A percentile compares a stretch with the other conserved stretches of the same genome.
phyloP scores from a whole-genome alignment of 2,113 vertebrate species.

The Tragelaphus buxtoni region DNA sequence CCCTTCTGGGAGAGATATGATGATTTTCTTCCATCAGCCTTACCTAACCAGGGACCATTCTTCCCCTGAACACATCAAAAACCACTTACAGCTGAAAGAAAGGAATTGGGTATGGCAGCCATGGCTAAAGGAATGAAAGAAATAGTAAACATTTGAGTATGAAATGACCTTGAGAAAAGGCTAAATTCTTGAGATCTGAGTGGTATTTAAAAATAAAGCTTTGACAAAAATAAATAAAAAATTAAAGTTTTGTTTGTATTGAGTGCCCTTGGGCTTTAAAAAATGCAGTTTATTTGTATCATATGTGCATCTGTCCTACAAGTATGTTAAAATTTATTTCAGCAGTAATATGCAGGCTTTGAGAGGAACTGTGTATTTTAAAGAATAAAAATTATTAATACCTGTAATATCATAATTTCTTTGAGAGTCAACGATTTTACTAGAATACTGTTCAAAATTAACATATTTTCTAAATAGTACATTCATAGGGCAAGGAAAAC shows the following conservation, averaged over 20 bases:
- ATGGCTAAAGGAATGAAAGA: neutral
- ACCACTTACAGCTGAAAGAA: neutral
- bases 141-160: slow-evolving; percentile 37
- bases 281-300: neutral
- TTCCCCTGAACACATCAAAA: slow-evolving; percentile 52
- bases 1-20: slow-evolving; percentile 6
- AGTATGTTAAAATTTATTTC: neutral
- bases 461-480: neutral
- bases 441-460: neutral
- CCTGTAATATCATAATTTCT: neutral
- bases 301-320: neutral
- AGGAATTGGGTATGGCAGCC: neutral
- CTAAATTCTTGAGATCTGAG: neutral
- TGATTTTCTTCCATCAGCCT: neutral
- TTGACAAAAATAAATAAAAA: neutral
- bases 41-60: slow-evolving; percentile 29
- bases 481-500: neutral
- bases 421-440: neutral
- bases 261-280: neutral
- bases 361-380: neutral
- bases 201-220: neutral
- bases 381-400: neutral
- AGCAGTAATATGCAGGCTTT: neutral
- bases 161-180: slow-evolving; percentile 34
- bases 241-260: neutral